Percentiles rank a stretch among this genome's conserved stretches.
phyloP scores from a whole-genome alignment of 37 sponge, comb jelly and placozoan genomes.

The Crambe crambe region DNA sequence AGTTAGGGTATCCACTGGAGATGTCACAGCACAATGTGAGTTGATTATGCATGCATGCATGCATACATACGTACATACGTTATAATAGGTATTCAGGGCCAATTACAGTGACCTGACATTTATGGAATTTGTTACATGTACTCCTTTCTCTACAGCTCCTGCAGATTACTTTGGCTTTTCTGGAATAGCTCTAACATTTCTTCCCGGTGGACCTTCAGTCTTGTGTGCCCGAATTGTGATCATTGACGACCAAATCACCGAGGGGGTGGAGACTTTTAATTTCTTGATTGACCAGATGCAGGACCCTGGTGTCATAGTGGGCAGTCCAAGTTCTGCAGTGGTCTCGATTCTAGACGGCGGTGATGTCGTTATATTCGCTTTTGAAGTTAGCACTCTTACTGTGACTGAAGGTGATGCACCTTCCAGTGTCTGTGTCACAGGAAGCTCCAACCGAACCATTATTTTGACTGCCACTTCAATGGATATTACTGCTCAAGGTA shows the following conservation, averaged over 20 bases:
- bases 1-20: not conserved
- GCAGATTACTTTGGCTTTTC: not conserved
- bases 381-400: too few relatives aligned
- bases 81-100: too few relatives aligned
- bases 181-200: not conserved
- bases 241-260: not conserved
- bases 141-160: too few relatives aligned
- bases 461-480: too few relatives aligned
- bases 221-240: constrained; percentile 1
- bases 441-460: too few relatives aligned
- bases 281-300: not conserved
- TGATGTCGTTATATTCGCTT: too few relatives aligned
- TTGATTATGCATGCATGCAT: not conserved
- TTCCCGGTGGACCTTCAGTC: not conserved
- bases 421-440: too few relatives aligned
- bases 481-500: too few relatives aligned
- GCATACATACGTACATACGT: not conserved
- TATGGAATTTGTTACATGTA: too few relatives aligned
- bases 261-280: not conserved
- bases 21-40: not conserved
- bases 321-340: not conserved
- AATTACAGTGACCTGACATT: too few relatives aligned
- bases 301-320: not conserved
- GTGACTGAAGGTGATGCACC: too few relatives aligned
- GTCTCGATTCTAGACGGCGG: too few relatives aligned